These are phyloP conservation scores for Machimus rusticus DNA, from an alignment of 2,888 invertebrate genomes.

Conservation along the genomic window DNA sequence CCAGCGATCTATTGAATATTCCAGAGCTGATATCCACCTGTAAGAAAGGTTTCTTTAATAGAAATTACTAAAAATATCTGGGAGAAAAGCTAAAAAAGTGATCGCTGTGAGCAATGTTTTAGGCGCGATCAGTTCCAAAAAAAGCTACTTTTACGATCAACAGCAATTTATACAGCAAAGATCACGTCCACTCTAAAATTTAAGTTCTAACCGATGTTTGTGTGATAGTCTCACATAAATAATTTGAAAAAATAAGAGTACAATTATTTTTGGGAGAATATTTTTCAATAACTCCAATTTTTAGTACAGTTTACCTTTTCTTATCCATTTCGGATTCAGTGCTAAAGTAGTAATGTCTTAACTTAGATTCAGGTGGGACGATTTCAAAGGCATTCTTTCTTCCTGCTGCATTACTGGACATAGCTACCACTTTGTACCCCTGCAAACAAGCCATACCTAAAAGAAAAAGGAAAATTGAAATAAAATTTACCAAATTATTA, in stretches of 20 bases:
- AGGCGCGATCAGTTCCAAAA: not conserved
- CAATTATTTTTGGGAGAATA: too few species aligned
- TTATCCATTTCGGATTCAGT: slow-evolving; percentile 95
- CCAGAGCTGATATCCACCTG: slow-evolving; percentile 93
- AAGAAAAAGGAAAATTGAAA: slow-evolving; percentile 35
- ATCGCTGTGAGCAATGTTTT: not conserved
- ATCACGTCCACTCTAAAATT: not conserved
- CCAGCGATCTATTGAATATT: slow-evolving; percentile 95
- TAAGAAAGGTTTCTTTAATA: not conserved
- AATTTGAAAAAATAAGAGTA: too few species aligned
- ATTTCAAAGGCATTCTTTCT: slow-evolving; percentile 93
- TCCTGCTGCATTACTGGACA: slow-evolving; percentile 79
- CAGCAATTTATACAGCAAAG: not conserved
- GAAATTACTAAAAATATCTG: not conserved
- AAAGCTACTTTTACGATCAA: not conserved
- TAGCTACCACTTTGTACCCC: slow-evolving; percentile 82
- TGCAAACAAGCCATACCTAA: slow-evolving; percentile 92
- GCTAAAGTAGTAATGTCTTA: slow-evolving; percentile 90
- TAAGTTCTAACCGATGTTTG: not conserved
- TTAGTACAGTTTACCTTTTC: slow-evolving; percentile 72
- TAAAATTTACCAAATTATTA: not conserved
- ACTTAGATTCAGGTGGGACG: slow-evolving; percentile 84
- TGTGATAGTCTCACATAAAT: too few species aligned
- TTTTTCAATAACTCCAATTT: not conserved
- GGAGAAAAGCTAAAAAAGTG: not conserved